Evolutionary conservation across 2,888 invertebrate species (phyloP), one percentile per base, ranked within the genome.

Genomic region (Therioaphis trifolii): DNA sequence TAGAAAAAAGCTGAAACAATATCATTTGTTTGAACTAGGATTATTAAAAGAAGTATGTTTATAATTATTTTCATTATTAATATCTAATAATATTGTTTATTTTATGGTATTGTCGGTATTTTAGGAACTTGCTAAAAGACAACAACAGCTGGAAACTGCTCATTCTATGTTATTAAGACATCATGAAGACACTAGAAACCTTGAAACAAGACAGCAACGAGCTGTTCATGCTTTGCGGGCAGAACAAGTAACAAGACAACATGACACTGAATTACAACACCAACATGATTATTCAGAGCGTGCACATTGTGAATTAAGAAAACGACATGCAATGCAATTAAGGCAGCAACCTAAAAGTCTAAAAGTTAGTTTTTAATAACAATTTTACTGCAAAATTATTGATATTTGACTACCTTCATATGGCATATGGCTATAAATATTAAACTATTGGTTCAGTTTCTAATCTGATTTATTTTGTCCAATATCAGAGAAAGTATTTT

Each of bases 291-390:
- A 99, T 90, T 98, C 97, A 93, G 93, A 94, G 88, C 92, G 98
- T 85, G 94, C 96, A 15, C 96, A 98, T 89, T 93, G 96, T 86
- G 99, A 99, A 88, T 91, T 99, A 88, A 91, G 95, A 87, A 98
- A 98, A 90, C 98, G 97, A 88, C 99, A 99, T 89, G 96, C 97
- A 84, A 90, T 97, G 86, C 98, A 99, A 90, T 92, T 97, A 87
- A 97, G 98, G 88, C 98, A 99, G 89, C 99, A 99, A 90, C 99
- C 99, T 84, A 97, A 99, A 90, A 98, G 98, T 90, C 93, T 99
- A 87, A 98, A 98, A 92, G 96, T 96, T 89, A 86, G 78, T 55
- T 0, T n/a, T 0, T n/a, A 49, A 55, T 71, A 15, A 55, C 3
- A 35, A 35, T n/a, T n/a, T n/a, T n/a, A n/a, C n/a, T n/a, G 35